A percentile compares a stretch with the other conserved stretches of the same genome.
Conservation (phyloP, 2,888 invertebrate genomes). For the Corythucha ciliata region DNA sequence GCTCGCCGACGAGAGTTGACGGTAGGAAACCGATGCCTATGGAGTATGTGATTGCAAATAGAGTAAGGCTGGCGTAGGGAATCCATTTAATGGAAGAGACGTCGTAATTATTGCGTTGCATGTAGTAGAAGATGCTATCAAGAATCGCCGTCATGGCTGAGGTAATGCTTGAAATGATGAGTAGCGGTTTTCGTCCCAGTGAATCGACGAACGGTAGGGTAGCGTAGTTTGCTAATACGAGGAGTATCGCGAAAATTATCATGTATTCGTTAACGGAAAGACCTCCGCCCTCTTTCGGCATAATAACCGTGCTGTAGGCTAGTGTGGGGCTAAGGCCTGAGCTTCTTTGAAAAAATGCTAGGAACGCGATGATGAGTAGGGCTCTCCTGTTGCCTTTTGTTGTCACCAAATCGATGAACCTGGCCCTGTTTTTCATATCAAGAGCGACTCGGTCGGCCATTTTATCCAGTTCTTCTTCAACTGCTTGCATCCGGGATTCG, state of each 20-base stretch:
- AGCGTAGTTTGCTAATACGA: slow-evolving; percentile 26
- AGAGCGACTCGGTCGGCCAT: slow-evolving; percentile 31
- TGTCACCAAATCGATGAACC: slow-evolving; percentile 28
- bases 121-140: slow-evolving; percentile 28
- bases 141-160: slow-evolving; percentile 19
- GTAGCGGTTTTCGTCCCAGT: slow-evolving; percentile 30
- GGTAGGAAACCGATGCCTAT: slow-evolving; percentile 46
- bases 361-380: slow-evolving; percentile 29
- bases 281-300: slow-evolving; percentile 29
- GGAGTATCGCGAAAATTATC: slow-evolving; percentile 29
- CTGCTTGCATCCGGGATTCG: slow-evolving; percentile 11
- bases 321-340: slow-evolving; percentile 33
- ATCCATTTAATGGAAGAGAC: slow-evolving; percentile 44
- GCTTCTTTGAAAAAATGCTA: slow-evolving; percentile 29
- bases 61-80: slow-evolving; percentile 46
- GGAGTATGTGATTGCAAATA: slow-evolving; percentile 50
- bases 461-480: slow-evolving; percentile 30
- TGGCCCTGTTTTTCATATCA: slow-evolving; percentile 42
- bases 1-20: slow-evolving; percentile 28
- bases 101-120: slow-evolving; percentile 24
- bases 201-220: slow-evolving; percentile 29
- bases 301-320: slow-evolving; percentile 30
- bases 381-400: slow-evolving; percentile 31
- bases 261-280: slow-evolving; percentile 25
- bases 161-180: slow-evolving; percentile 27